Evolutionary conservation across 2,888 invertebrate species (phyloP).

Genomic region (Drosophila buzzatii): DNA sequence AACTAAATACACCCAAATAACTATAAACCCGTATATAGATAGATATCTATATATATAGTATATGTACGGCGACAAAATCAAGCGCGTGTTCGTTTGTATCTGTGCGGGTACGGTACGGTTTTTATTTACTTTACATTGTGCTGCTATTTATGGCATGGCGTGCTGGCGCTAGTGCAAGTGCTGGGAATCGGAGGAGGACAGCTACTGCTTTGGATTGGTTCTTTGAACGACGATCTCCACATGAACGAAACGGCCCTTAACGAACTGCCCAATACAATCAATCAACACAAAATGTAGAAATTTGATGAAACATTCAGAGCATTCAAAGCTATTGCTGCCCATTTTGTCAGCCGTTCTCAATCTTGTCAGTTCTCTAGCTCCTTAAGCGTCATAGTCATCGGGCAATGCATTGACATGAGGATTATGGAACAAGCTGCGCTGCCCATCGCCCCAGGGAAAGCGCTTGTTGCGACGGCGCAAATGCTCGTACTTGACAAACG

Average conservation of each 20-base stretch:
- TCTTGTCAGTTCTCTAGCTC: background rate
- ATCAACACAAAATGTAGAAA: constrained; percentile 4
- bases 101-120: constrained; percentile 15
- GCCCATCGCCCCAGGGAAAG: constrained; percentile 97
- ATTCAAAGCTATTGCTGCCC: too few relatives aligned
- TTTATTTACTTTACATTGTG: constrained; percentile 23
- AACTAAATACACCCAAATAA: background rate
- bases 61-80: background rate
- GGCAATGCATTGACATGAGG: constrained; percentile 91
- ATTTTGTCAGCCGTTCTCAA: background rate
- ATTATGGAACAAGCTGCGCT: constrained; percentile 94
- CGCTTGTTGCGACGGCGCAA: constrained; percentile 91
- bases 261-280: constrained; percentile 2
- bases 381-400: constrained; percentile 89
- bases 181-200: background rate
- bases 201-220: background rate
- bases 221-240: background rate
- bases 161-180: background rate
- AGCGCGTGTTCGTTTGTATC: constrained; percentile 1
- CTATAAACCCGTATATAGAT: background rate
- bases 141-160: background rate
- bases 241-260: constrained; percentile 3
- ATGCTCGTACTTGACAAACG: constrained; percentile 91
- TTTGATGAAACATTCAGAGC: background rate
- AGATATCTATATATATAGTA: background rate